These are phyloP conservation scores for Anas bahamensis DNA, from an alignment of 2,797 vertebrate genomes.

Conservation along the genomic window DNA sequence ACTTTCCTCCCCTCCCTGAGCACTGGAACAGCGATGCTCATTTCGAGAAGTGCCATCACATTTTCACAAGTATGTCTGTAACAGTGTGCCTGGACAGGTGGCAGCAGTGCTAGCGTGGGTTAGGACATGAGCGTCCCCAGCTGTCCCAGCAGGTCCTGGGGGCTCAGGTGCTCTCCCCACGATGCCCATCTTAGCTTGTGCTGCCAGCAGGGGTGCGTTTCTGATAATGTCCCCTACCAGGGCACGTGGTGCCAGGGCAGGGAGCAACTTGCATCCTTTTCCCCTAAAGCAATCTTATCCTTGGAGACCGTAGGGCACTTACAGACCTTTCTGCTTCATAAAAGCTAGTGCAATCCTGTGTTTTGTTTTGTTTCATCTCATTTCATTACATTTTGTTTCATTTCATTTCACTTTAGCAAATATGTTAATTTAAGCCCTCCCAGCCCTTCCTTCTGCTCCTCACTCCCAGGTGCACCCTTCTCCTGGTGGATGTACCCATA, in stretches of 20 bases:
- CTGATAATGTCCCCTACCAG: neutral
- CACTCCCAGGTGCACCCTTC: neutral
- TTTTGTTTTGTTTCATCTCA: neutral
- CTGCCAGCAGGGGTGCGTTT: neutral
- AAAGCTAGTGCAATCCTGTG: neutral
- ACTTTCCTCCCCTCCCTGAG: neutral
- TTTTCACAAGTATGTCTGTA: neutral
- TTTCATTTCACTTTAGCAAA: neutral
- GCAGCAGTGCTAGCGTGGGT: fast-evolving
- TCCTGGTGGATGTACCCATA: neutral
- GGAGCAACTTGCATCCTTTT: neutral
- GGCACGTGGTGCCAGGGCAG: neutral
- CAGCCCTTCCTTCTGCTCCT: neutral
- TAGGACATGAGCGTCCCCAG: neutral
- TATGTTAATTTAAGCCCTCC: neutral
- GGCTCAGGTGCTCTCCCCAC: neutral
- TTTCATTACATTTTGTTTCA: neutral
- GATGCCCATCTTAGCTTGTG: neutral
- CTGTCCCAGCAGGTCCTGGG: neutral
- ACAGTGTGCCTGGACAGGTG: neutral
- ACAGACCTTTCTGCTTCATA: fast-evolving
- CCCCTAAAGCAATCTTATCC: neutral
- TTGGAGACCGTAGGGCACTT: neutral
- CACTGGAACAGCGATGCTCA: neutral
- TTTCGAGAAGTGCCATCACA: neutral